Percentiles rank a stretch among this genome's conserved stretches.
Evolutionary conservation across 2,113 vertebrate species (phyloP).

Genomic region (Meleagris gallopavo): DNA sequence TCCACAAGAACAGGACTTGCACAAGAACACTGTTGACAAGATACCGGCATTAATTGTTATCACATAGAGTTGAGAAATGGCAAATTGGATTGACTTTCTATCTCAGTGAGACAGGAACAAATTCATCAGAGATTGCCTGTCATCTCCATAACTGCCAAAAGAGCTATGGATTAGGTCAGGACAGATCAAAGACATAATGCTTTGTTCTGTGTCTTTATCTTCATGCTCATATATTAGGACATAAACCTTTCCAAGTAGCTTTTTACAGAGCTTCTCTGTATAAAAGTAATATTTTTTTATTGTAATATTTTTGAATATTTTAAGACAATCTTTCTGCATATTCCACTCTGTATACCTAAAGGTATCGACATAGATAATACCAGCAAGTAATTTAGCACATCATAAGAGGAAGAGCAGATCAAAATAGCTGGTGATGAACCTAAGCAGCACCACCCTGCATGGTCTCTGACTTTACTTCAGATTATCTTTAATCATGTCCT

Average conservation of each 20-base stretch:
- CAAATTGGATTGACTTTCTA: constrained; percentile 66
- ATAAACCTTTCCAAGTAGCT: not conserved
- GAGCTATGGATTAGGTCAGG: constrained; percentile 18
- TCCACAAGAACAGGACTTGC: not conserved
- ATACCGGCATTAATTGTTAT: constrained; percentile 50
- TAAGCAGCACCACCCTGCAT: not conserved
- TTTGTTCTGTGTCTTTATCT: not conserved
- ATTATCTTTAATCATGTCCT: not conserved
- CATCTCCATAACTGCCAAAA: constrained; percentile 28
- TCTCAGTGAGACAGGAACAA: constrained; percentile 38
- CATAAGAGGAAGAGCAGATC: not conserved
- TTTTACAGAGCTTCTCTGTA: not conserved
- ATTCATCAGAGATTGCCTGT: constrained; percentile 32
- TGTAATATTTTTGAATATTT: not conserved
- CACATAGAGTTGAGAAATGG: not conserved
- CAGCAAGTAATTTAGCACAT: not conserved
- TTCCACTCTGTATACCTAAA: not conserved
- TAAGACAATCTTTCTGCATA: not conserved
- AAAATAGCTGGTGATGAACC: not conserved
- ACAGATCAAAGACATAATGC: constrained; percentile 19
- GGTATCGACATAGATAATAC: not conserved
- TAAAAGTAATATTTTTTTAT: not conserved
- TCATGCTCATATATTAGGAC: rapidly evolving
- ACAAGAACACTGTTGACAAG: constrained; percentile 39
- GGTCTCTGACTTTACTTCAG: not conserved